Evolutionary conservation across 2,113 vertebrate species (phyloP).

Genomic region (Petaurus breviceps): DNA sequence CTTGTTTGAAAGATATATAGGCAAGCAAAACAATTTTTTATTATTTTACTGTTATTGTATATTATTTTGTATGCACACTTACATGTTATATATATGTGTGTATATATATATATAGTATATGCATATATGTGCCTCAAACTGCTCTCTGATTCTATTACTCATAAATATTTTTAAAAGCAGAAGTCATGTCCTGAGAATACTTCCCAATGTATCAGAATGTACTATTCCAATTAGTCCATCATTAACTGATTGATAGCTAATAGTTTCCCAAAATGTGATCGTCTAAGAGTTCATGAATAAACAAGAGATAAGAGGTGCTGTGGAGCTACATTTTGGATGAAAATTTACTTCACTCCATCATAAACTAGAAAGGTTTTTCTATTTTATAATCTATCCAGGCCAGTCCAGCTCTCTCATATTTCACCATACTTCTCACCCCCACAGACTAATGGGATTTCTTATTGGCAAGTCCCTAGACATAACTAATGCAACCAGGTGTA

Average conservation of each 20-base stretch:
- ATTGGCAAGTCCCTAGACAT: not conserved
- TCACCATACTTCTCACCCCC: not conserved
- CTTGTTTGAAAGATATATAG: not conserved
- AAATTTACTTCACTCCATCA: not conserved
- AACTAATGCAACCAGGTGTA: not conserved
- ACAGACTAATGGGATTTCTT: not conserved
- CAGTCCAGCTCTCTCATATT: not conserved
- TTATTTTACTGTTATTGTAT: not conserved
- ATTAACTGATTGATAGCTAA: not conserved
- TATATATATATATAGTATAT: not conserved
- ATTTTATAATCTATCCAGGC: not conserved
- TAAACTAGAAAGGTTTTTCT: not conserved
- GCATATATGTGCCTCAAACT: not conserved
- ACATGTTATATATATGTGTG: no score
- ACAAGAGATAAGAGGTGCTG: not conserved
- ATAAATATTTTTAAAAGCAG: not conserved
- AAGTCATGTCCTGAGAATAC: not conserved
- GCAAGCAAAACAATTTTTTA: not conserved
- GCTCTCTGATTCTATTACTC: not conserved
- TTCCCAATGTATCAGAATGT: not conserved
- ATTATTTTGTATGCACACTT: not conserved
- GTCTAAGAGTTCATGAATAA: no score
- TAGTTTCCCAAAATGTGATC: not conserved
- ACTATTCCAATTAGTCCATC: not conserved
- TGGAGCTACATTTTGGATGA: not conserved